Conservation (phyloP, 2,888 invertebrate genomes). For the Xestia xanthographa region DNA sequence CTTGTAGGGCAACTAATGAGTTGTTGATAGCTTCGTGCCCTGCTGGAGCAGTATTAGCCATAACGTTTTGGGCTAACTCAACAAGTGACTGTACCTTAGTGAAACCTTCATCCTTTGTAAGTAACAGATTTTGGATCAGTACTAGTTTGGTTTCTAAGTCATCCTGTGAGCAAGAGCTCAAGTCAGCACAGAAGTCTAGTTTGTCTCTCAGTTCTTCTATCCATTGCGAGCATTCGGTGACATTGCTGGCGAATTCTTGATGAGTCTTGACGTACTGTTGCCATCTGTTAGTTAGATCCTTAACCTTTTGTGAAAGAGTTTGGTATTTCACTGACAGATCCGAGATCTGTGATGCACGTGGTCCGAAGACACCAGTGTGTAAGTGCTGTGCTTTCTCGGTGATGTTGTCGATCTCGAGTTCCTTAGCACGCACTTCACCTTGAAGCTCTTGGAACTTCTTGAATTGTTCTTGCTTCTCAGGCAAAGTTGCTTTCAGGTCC, state of each 20-base stretch:
- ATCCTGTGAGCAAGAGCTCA: constrained; percentile 95
- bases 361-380: constrained; percentile 93
- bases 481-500: constrained; percentile 95
- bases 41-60: constrained; percentile 96
- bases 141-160: constrained; percentile 96
- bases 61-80: constrained; percentile 97
- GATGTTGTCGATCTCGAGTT: constrained; percentile 97
- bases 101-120: constrained; percentile 98
- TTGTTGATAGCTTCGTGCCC: constrained; percentile 97
- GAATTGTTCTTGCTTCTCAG: constrained; percentile 96
- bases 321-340: constrained; percentile 98
- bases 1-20: constrained; percentile 95
- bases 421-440: constrained; percentile 97
- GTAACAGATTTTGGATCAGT: constrained; percentile 95
- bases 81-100: constrained; percentile 96
- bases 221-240: constrained; percentile 96
- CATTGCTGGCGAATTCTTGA: constrained; percentile 95
- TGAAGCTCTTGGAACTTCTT: constrained; percentile 95
- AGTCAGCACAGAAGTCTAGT: constrained; percentile 96
- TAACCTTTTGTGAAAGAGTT: constrained; percentile 96
- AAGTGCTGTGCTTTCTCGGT: constrained; percentile 97
- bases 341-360: constrained; percentile 95
- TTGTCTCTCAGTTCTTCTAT: constrained; percentile 95
- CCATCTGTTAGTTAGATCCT: constrained; percentile 97
- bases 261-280: constrained; percentile 97